Base-by-base conservation (phyloP, 2,113 vertebrate species). In the Chamaea fasciata region DNA sequence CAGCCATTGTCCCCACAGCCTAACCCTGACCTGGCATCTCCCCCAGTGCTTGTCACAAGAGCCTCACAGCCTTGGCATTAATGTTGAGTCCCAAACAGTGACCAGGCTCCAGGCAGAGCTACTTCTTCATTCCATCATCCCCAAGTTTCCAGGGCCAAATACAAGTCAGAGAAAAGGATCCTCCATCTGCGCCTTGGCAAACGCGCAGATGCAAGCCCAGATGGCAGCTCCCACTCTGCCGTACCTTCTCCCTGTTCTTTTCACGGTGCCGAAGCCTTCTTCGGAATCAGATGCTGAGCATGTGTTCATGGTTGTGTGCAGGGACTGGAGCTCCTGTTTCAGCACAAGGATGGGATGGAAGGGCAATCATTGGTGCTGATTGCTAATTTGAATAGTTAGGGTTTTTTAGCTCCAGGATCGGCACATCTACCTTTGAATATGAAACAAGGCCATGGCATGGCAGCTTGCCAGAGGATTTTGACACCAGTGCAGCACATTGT, bases 191-290 rank as follows among this genome's bases (percentile, higher is more conserved):
- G 90, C 89, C 80, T 89, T 87, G 95, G 95, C 94, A 93, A 92
- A 68, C 6, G 91, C 70, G 21, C 96, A 97, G 95, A 91, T 96
- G 96, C 92, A 3, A 87, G 83, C 89, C 95, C 96, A 96, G 96
- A 96, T 97, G 96, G 96, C 94, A 96, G 89, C 92, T 96, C 96
- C 96, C 95, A 92, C 96, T 97, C 92, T 39, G 63, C 93, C 37
- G 86, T 96, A 96, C 96, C 93, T 97, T 96, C 90, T 94, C 95
- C 95, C 93, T 96, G 95, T 97, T 95, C 96, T 97, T 96, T 97
- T 97, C 90, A 87, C 24, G 83, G 95, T 92, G 90, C 87, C 7
- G 77, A 53, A 95, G 96, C 89, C 87, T 82, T 85, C 96, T 30
- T 42, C 33, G 12, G 76, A 65, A 88, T 94, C 92, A 83, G 95